Percentiles rank a stretch among this genome's conserved stretches.
phyloP scores from a whole-genome alignment of 53 echinoderm and acorn worm species.

The Patiria pectinifera region DNA sequence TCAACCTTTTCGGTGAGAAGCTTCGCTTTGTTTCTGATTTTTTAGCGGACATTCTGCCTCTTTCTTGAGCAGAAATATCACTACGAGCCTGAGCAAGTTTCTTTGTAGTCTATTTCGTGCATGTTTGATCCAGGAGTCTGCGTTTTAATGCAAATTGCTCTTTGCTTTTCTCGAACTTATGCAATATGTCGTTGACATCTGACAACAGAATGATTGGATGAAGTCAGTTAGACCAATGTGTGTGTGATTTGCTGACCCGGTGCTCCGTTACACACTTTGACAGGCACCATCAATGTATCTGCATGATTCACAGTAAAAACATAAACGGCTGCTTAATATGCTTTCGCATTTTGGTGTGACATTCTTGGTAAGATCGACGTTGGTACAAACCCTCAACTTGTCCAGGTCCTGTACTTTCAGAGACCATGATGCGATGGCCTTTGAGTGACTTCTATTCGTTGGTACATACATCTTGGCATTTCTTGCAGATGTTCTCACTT shows the following conservation, averaged over 20 bases:
- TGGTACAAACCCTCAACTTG: background rate
- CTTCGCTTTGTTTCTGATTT: too few species aligned
- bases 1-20: too few species aligned
- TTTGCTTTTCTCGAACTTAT: too few species aligned
- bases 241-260: too few species aligned
- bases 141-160: background rate
- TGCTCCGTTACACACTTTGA: background rate
- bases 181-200: background rate
- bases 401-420: background rate
- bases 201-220: background rate
- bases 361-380: background rate
- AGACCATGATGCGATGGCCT: background rate
- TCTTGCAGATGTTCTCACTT: too few species aligned
- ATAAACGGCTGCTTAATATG: conserved; percentile 7
- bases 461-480: too few species aligned
- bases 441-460: background rate
- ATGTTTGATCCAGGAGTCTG: too few species aligned
- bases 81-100: too few species aligned
- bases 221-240: background rate
- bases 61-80: too few species aligned
- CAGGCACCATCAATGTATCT: background rate
- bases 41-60: too few species aligned
- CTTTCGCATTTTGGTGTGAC: background rate
- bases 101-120: too few species aligned
- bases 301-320: conserved; percentile 21